These are phyloP conservation scores for Panopea generosa DNA, from an alignment of 2,888 invertebrate species.

Conservation along the genomic window DNA sequence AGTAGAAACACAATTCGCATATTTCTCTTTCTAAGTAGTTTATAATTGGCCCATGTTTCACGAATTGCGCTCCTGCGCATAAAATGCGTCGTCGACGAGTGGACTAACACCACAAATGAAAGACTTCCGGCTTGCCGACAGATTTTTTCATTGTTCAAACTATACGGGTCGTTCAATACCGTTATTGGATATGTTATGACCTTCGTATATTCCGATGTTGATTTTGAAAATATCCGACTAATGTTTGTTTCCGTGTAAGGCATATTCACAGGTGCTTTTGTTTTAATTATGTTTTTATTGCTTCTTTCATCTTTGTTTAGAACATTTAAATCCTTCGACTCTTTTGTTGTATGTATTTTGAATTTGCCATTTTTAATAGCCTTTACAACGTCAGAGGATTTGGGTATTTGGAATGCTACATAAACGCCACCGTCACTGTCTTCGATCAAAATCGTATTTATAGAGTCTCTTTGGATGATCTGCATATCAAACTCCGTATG, in stretches of 20 bases:
- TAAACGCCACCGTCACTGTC: conserved; percentile 58
- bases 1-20: conserved; percentile 74
- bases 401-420: conserved; percentile 53
- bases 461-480: conserved; percentile 34
- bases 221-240: not conserved
- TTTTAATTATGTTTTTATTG: not conserved
- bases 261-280: not conserved
- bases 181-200: conserved; percentile 64
- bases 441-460: conserved; percentile 46
- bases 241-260: not conserved
- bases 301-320: not conserved
- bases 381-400: conserved; percentile 25
- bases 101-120: conserved; percentile 72
- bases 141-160: conserved; percentile 70
- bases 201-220: no score
- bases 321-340: conserved; percentile 19
- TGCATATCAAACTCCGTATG: conserved; percentile 35
- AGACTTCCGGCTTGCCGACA: conserved; percentile 64
- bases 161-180: conserved; percentile 61
- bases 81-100: conserved; percentile 71
- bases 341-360: conserved; percentile 35
- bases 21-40: conserved; percentile 59
- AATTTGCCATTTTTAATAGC: conserved; percentile 12
- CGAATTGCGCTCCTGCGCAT: conserved; percentile 69
- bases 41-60: conserved; percentile 75